phyloP scores from a whole-genome alignment of 2,113 vertebrate species.

The Myodes glareolus region DNA sequence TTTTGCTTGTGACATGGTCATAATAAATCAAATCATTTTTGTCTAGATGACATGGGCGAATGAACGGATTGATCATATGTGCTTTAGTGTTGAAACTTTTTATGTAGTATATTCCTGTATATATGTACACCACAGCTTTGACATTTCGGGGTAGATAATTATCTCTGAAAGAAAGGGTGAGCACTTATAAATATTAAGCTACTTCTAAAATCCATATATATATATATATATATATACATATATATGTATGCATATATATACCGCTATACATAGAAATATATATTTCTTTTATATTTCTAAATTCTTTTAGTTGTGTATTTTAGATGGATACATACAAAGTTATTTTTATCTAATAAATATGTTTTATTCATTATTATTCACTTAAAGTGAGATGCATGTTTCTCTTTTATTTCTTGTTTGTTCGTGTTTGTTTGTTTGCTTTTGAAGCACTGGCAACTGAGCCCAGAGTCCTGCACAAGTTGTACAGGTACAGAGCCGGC shows the following conservation, averaged over 20 bases:
- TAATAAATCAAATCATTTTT: not conserved
- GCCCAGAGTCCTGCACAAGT: not conserved
- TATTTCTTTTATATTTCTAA: not conserved
- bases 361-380: not conserved
- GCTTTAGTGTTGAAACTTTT: not conserved
- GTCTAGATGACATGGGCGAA: not conserved
- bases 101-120: rapidly evolving
- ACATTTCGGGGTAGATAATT: not conserved
- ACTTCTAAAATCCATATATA: not conserved
- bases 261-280: not conserved
- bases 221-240: too few relatives aligned
- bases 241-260: not conserved
- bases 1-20: not conserved
- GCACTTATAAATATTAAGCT: not conserved
- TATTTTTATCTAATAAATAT: not conserved
- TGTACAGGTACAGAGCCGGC: rapidly evolving
- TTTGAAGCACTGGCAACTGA: not conserved
- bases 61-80: not conserved
- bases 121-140: not conserved
- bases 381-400: not conserved
- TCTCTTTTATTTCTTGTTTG: not conserved
- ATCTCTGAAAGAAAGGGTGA: not conserved
- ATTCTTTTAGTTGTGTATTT: not conserved
- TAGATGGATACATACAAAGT: not conserved
- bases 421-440: not conserved